phyloP scores from a whole-genome alignment of 2,113 vertebrate species.

The Tragelaphus buxtoni region DNA sequence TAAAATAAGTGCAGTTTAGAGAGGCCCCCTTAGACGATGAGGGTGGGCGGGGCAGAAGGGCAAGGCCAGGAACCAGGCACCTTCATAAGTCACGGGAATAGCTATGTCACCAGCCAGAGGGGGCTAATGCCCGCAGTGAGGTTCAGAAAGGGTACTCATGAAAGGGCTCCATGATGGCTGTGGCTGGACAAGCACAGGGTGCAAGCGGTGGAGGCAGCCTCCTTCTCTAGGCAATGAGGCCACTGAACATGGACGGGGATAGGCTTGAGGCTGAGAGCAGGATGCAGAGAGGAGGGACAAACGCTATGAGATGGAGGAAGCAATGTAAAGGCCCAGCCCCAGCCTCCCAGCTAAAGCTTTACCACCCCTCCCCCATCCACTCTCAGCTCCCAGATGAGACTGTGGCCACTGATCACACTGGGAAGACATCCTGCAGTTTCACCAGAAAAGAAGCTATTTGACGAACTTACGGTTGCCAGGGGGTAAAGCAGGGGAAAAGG shows the following conservation, averaged over 20 bases:
- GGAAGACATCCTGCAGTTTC: background rate
- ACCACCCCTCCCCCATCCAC: background rate
- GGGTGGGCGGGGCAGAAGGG: background rate
- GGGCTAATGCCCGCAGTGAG: background rate
- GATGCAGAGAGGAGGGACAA: background rate
- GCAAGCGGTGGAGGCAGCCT: too few relatives aligned
- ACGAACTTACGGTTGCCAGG: background rate
- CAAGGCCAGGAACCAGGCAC: background rate
- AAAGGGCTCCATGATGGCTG: background rate
- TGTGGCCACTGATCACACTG: background rate
- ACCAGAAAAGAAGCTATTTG: background rate
- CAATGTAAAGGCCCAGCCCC: background rate
- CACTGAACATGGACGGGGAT: too few relatives aligned
- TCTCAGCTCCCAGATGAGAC: background rate
- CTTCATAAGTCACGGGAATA: background rate
- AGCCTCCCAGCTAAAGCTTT: background rate
- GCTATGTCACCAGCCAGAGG: background rate
- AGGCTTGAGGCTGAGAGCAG: background rate
- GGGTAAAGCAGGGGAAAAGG: background rate
- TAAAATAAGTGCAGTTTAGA: background rate
- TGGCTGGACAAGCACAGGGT: background rate
- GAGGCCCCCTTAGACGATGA: background rate
- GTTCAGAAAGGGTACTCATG: background rate
- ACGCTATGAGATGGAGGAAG: background rate
- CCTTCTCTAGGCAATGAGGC: background rate